These are phyloP conservation scores for Clarias macrocephalus DNA, from an alignment of 2,113 vertebrate genomes.

Conservation along the genomic window DNA sequence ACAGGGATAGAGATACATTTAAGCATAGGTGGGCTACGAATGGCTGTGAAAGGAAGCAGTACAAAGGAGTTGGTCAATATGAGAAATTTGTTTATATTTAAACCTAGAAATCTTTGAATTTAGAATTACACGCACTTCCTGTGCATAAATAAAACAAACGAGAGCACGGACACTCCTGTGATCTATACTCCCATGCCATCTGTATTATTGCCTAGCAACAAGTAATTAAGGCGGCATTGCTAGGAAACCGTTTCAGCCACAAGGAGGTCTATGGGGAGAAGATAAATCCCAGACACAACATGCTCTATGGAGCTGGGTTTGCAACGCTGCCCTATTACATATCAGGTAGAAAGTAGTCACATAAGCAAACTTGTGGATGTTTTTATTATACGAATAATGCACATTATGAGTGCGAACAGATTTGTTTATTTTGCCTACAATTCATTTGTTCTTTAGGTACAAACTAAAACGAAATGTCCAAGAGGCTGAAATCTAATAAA, in stretches of 20 bases:
- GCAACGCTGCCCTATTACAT: background rate
- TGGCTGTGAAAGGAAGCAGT: no score
- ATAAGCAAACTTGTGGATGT: background rate
- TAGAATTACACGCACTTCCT: slow-evolving; percentile 1
- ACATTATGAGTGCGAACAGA: background rate
- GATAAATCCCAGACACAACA: slow-evolving; percentile 38
- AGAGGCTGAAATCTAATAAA: background rate
- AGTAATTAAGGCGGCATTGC: slow-evolving; percentile 56
- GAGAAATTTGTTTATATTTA: background rate
- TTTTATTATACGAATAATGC: background rate
- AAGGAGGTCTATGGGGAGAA: slow-evolving; percentile 38
- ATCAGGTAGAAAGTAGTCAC: background rate
- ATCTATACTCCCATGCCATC: slow-evolving; percentile 53
- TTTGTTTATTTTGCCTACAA: background rate
- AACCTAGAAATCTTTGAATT: background rate
- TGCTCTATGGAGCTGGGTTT: slow-evolving; percentile 11
- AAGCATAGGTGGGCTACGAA: background rate
- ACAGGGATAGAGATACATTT: background rate
- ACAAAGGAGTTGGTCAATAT: background rate
- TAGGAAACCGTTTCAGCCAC: slow-evolving; percentile 54
- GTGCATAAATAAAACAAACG: slow-evolving; percentile 38
- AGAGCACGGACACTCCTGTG: slow-evolving; percentile 44
- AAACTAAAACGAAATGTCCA: background rate
- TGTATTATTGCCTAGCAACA: slow-evolving; percentile 61
- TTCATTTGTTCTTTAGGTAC: background rate